phyloP scores from a whole-genome alignment of 2,888 invertebrate species.

The Chalcis sispes region DNA sequence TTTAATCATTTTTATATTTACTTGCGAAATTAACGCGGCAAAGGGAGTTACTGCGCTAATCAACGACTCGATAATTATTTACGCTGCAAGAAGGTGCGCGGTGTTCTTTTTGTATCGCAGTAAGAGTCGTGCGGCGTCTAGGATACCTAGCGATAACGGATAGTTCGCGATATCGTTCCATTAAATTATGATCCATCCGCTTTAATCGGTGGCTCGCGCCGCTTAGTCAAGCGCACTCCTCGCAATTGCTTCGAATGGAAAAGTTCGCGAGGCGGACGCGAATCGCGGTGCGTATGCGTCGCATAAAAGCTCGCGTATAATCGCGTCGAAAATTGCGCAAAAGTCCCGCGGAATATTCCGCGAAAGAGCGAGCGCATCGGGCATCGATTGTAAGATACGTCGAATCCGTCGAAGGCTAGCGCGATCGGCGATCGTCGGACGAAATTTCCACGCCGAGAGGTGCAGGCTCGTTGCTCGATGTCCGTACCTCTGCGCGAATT shows the following conservation, averaged over 20 bases:
- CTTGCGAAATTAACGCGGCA: slow-evolving; percentile 5
- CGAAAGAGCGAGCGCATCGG: neutral
- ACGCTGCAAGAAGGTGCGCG: neutral
- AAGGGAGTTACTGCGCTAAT: slow-evolving; percentile 28
- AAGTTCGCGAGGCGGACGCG: slow-evolving; percentile 22
- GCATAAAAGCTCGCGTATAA: neutral
- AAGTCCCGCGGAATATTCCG: slow-evolving; percentile 7
- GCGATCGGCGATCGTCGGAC: neutral
- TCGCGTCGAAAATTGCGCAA: neutral
- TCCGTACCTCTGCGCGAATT: too few relatives aligned
- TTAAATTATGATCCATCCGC: slow-evolving; percentile 36
- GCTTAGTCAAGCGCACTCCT: slow-evolving; percentile 6
- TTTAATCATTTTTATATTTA: slow-evolving; percentile 30
- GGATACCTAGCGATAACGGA: slow-evolving; percentile 1
- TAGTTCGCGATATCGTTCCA: neutral
- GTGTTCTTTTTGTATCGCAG: neutral
- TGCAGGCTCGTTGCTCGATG: too few relatives aligned
- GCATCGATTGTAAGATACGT: neutral
- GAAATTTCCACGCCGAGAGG: neutral
- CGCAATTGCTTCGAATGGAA: slow-evolving; percentile 46
- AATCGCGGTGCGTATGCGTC: slow-evolving; percentile 24
- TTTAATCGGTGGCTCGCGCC: slow-evolving; percentile 11
- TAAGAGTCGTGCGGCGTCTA: neutral
- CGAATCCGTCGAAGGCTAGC: too few relatives aligned
- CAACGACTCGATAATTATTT: slow-evolving; percentile 33